These are phyloP conservation scores for Galaxea fascicularis DNA, from an alignment of 92 coral and sea anemone species.

Conservation along the genomic window DNA sequence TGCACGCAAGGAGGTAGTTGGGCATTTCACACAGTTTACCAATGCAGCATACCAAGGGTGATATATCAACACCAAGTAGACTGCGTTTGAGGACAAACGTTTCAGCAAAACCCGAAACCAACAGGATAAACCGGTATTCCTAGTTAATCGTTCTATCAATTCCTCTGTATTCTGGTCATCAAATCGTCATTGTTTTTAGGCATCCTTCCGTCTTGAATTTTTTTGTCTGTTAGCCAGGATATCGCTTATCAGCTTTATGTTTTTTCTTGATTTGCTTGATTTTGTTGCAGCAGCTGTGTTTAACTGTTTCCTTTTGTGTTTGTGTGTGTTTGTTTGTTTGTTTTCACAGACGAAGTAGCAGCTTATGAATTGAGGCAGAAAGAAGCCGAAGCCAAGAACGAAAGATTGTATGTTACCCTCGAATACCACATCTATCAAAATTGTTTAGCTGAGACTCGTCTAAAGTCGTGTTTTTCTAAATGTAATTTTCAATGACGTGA, in stretches of 20 bases:
- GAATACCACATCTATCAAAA: too few species aligned
- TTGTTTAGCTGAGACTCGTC: too few species aligned
- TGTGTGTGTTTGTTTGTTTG: not conserved
- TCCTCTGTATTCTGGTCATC: not conserved
- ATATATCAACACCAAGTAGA: too few species aligned
- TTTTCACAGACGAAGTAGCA: constrained; percentile 78
- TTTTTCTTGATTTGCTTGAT: not conserved
- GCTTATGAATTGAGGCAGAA: constrained; percentile 81
- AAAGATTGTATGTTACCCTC: constrained; percentile 78
- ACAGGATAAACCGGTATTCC: not conserved
- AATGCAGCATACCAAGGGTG: not conserved
- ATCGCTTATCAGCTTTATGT: not conserved
- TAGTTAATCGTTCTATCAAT: too few species aligned
- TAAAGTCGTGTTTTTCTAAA: too few species aligned
- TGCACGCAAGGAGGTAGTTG: not conserved
- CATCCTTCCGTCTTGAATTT: not conserved
- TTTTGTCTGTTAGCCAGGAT: not conserved
- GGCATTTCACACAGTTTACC: not conserved
- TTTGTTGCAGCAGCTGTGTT: not conserved
- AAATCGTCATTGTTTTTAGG: not conserved
- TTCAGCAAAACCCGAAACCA: not conserved
- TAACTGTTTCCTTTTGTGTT: not conserved
- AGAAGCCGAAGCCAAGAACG: constrained; percentile 88
- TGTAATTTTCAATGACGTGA: too few species aligned
- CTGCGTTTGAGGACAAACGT: not conserved